A percentile compares a stretch with the other conserved stretches of the same genome.
These are phyloP conservation scores for Prunella himalayana DNA, from an alignment of 2,113 vertebrate species.

Conservation along the genomic window DNA sequence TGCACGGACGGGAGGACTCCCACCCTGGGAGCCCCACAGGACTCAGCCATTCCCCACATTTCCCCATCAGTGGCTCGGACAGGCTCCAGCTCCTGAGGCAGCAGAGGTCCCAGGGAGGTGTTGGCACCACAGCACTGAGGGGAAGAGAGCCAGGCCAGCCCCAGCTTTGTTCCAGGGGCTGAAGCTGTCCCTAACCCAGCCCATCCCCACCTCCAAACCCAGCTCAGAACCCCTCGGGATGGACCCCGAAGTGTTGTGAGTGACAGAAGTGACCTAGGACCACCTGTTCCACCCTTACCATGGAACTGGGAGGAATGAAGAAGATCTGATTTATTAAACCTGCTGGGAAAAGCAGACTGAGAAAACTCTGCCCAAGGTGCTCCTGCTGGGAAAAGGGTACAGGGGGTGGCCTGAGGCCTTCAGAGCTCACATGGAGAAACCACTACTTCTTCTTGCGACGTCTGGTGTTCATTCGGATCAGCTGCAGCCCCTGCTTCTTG, in stretches of 20 bases:
- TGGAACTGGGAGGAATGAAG: background rate
- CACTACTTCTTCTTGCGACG: background rate
- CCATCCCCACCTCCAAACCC: background rate
- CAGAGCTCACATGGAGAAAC: background rate
- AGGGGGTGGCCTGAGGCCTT: no score
- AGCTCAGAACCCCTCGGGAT: background rate
- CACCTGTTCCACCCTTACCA: background rate
- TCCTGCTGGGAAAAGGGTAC: background rate
- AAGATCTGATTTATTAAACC: background rate
- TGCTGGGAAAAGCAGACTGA: background rate
- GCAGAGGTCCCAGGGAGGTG: background rate
- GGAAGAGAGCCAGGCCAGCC: background rate
- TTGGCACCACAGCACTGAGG: background rate
- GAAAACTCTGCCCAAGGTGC: background rate
- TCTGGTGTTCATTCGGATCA: background rate
- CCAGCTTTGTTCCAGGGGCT: background rate
- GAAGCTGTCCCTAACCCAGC: background rate
- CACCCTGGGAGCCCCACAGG: background rate
- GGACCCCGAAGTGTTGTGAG: fast-evolving
- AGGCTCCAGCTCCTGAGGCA: no score
- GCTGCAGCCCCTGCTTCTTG: background rate
- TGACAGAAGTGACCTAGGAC: background rate
- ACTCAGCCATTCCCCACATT: background rate
- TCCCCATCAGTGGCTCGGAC: fast-evolving
- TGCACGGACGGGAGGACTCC: fast-evolving